Percentiles rank a stretch among this genome's conserved stretches.
phyloP scores from a whole-genome alignment of 2,888 invertebrate species.

The Ectemnius cavifrons region DNA sequence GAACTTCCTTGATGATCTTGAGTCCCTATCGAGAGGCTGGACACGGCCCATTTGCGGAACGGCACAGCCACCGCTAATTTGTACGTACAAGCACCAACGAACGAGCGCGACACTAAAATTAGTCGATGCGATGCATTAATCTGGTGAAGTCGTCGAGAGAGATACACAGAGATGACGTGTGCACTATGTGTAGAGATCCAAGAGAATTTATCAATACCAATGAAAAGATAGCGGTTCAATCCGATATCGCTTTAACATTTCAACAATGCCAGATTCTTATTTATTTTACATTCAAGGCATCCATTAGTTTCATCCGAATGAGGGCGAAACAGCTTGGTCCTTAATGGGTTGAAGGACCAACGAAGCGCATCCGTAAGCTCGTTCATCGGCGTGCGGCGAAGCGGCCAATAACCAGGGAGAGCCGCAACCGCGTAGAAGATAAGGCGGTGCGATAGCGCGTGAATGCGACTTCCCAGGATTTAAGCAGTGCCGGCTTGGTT shows the following conservation, averaged over 20 bases:
- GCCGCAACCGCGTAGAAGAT: slow-evolving; percentile 47
- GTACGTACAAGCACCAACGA: background rate
- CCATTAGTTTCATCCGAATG: too few relatives aligned
- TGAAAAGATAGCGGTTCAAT: too few relatives aligned
- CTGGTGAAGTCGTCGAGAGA: too few relatives aligned
- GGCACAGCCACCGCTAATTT: background rate
- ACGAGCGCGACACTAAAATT: slow-evolving; percentile 4
- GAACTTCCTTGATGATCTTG: too few relatives aligned
- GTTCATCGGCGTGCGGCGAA: slow-evolving; percentile 7
- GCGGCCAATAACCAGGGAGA: slow-evolving; percentile 43
- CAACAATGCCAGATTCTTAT: too few relatives aligned
- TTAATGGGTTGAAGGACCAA: slow-evolving; percentile 2
- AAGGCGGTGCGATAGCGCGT: slow-evolving; percentile 42
- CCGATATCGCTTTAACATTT: too few relatives aligned
- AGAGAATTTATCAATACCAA: too few relatives aligned
- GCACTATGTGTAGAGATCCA: too few relatives aligned
- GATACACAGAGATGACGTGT: too few relatives aligned
- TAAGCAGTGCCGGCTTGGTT: slow-evolving; percentile 49
- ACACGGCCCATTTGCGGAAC: background rate
- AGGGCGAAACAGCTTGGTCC: too few relatives aligned
- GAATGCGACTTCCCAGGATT: slow-evolving; percentile 36
- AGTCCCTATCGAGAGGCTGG: too few relatives aligned
- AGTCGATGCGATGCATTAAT: background rate
- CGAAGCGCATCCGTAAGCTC: slow-evolving; percentile 16
- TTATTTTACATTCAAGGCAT: too few relatives aligned